A percentile compares a stretch with the other conserved stretches of the same genome.
phyloP scores from a whole-genome alignment of 2,797 vertebrate genomes.

The Onychomys arenicola region DNA sequence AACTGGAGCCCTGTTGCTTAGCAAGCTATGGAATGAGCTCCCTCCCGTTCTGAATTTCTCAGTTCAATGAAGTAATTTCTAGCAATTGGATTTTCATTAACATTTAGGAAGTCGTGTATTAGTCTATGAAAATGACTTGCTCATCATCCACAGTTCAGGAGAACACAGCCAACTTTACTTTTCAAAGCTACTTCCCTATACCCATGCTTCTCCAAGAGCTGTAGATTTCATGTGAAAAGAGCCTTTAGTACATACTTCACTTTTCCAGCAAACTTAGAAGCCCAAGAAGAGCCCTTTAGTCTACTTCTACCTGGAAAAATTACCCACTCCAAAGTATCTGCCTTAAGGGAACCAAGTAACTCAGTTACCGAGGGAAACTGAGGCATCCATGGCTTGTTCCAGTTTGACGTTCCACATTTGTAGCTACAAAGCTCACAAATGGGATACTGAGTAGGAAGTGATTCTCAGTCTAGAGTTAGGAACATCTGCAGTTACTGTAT shows the following conservation, averaged over 20 bases:
- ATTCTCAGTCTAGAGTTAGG: background rate
- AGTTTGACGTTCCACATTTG: conserved; percentile 13
- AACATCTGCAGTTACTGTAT: conserved; percentile 3
- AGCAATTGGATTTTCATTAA: conserved; percentile 19
- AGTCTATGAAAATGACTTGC: background rate
- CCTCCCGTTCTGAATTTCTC: background rate
- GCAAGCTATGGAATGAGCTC: conserved; percentile 21
- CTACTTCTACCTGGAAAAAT: conserved; percentile 57
- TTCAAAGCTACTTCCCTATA: conserved; percentile 7
- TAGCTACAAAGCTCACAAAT: conserved; percentile 27
- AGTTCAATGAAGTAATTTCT: conserved; percentile 20
- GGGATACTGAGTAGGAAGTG: conserved; percentile 23
- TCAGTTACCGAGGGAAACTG: background rate
- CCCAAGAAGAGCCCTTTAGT: background rate
- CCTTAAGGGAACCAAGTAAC: conserved; percentile 36
- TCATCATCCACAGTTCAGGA: background rate
- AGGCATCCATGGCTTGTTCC: background rate
- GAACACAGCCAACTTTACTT: conserved; percentile 16
- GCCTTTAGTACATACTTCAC: conserved; percentile 33
- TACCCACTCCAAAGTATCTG: conserved; percentile 40
- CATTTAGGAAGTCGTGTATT: conserved; percentile 4
- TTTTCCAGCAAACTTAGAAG: conserved; percentile 63
- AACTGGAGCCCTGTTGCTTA: background rate
- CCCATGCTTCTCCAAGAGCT: background rate
- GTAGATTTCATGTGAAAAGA: conserved; percentile 7